A percentile compares a stretch with the other conserved stretches of the same genome.
Evolutionary conservation across 2,888 invertebrate species (phyloP).

Genomic region (Mimachlamys varia): DNA sequence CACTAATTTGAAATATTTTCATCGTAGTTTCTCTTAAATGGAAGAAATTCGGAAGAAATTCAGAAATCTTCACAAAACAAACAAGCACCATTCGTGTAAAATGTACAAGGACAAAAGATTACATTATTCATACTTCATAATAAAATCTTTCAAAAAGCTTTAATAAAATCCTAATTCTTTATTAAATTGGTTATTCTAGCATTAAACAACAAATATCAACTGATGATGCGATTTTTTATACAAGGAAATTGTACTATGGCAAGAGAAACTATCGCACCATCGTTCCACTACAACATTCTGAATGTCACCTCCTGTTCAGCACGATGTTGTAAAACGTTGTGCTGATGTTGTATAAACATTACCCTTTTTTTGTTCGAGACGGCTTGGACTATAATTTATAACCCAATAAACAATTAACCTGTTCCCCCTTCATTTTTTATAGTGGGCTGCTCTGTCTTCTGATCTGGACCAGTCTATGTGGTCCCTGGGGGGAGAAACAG

Average conservation of each 20-base stretch:
- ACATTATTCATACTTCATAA: background rate
- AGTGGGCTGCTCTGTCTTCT: background rate
- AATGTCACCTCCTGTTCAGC: background rate
- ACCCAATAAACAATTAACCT: background rate
- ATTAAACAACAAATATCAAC: slow-evolving; percentile 19
- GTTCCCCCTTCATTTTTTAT: background rate
- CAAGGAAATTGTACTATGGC: background rate
- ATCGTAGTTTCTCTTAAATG: background rate
- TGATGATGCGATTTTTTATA: background rate
- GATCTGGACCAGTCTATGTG: background rate
- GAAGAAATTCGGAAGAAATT: background rate
- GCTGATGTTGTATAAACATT: background rate
- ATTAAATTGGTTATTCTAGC: background rate
- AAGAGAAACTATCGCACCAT: background rate
- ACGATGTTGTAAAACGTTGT: background rate
- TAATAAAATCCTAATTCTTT: background rate
- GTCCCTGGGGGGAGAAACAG: background rate
- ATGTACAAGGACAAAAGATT: background rate
- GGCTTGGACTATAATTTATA: background rate
- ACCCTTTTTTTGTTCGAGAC: background rate
- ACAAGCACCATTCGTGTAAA: slow-evolving; percentile 32
- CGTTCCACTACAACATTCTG: background rate
- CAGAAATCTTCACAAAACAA: background rate
- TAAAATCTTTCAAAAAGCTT: slow-evolving; percentile 19
- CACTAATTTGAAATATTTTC: background rate